Base-by-base conservation (phyloP, 2,888 invertebrate genomes). In the Protodeltote pygarga region DNA sequence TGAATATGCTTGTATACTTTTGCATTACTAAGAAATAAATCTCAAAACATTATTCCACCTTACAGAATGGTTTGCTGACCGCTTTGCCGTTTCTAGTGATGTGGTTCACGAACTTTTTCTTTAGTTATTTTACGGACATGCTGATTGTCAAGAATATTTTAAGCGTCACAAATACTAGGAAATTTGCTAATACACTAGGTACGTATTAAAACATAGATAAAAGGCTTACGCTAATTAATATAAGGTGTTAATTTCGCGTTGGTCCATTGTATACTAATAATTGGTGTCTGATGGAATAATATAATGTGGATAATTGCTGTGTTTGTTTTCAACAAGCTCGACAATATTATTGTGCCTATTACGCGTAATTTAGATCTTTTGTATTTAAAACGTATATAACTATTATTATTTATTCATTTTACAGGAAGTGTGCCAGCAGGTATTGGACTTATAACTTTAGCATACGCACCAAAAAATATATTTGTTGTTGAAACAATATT, bases 51-150 rank as follows among this genome's bases (percentile, higher is more conserved):
- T n/a, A 46, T 65, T 13, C 25, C 37, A 31, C 39, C 16, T 53
- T 52, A 8, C 83, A 94, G 93, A 95, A 95, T 72, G 95, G 95
- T 1, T 60, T 95, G 3, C 77, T 95, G 1, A 95, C 95, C 0
- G 94, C 96, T 0, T 77, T 96, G 0, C 96, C 96, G 0, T 97
- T 97, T 71, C 81, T 96, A 8, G 92, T 93, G 5, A 95, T 96
- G 89, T 96, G 95, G 94, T 60, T 95, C 13, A 79, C 95, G 11
- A 95, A 95, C 63, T 95, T 96, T 64, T 92, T 95, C 38, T 94
- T 95, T 77, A 95, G 95, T 29, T 94, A 93, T 74, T 64, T 94
- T 0, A 94, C 95, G 0, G 95, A 96, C 67, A 89, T 89, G 71
- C 67, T 94, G 0, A 93, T 95, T 3, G 92, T 90, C 3, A 93